Evolutionary conservation across 2,888 invertebrate genomes (phyloP).

Genomic region (Andrena bicolor): DNA sequence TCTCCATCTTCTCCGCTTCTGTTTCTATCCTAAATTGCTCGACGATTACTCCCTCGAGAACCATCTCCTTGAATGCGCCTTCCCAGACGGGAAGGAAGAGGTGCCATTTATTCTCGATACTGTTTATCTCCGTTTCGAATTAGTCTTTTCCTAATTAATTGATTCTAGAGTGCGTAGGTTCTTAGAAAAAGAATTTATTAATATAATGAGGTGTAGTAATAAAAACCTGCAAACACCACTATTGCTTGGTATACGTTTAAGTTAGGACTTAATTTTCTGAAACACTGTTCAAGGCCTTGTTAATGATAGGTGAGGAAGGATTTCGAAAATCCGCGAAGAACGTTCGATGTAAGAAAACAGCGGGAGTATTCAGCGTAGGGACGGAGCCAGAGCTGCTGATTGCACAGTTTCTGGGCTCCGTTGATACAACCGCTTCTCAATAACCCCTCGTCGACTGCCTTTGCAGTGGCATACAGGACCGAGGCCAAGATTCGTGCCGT

Average conservation of each 20-base stretch:
- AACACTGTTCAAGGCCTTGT: too few species aligned
- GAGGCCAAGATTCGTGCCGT: constrained; percentile 43
- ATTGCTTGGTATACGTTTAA: too few species aligned
- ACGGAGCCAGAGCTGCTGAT: constrained; percentile 25
- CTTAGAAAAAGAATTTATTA: too few species aligned
- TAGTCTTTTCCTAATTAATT: too few species aligned
- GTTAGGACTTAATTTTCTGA: too few species aligned
- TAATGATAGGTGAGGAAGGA: too few species aligned
- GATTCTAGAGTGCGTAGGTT: too few species aligned
- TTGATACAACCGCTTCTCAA: constrained; percentile 29
- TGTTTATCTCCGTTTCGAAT: not conserved
- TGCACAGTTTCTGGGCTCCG: constrained; percentile 28
- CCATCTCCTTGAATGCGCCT: constrained; percentile 1
- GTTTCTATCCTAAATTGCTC: constrained; percentile 4
- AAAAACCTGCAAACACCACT: too few species aligned
- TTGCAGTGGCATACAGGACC: not conserved
- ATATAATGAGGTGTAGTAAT: too few species aligned
- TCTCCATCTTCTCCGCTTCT: not conserved
- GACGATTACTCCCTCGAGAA: constrained; percentile 1
- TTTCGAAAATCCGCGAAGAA: too few species aligned
- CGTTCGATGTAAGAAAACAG: too few species aligned
- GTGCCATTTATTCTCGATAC: not conserved
- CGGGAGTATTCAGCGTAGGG: too few species aligned
- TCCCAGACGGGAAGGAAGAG: not conserved
- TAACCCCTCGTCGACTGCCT: constrained; percentile 23